Evolutionary conservation across 35 echinoderm and acorn worm species (phyloP).

Genomic region (Anneissia japonica): DNA sequence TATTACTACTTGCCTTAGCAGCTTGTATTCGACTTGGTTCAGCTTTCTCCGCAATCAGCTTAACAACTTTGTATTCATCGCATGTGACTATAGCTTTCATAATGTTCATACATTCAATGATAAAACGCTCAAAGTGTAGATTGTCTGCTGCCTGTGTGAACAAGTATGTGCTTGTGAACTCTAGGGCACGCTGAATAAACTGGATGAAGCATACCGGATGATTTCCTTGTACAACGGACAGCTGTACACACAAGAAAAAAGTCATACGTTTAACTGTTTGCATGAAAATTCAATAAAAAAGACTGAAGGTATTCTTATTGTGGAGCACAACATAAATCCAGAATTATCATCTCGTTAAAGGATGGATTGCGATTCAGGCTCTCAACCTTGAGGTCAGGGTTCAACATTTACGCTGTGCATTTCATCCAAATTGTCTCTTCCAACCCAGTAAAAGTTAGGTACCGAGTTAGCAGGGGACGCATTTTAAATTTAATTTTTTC

Average conservation of each 20-base stretch:
- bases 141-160: conserved; percentile 62
- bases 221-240: conserved; percentile 65
- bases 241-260: conserved; percentile 29
- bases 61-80: conserved; percentile 54
- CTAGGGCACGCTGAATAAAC: conserved; percentile 72
- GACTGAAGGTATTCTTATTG: no score
- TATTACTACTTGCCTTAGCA: conserved; percentile 49
- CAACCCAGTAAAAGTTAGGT: no score
- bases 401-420: no score
- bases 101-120: conserved; percentile 81
- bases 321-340: no score
- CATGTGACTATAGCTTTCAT: conserved; percentile 85
- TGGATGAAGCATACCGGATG: conserved; percentile 72
- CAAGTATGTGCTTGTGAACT: conserved; percentile 62
- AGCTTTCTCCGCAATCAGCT: conserved; percentile 53
- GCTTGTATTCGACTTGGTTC: conserved; percentile 43
- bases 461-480: no score
- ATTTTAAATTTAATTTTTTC: no score
- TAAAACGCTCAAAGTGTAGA: conserved; percentile 77
- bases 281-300: no score
- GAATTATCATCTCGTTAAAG: no score
- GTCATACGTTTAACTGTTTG: no score
- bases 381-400: no score
- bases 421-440: no score
- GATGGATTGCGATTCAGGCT: no score